phyloP scores from a whole-genome alignment of 2,888 invertebrate species.

The Drosophila percnosoma region DNA sequence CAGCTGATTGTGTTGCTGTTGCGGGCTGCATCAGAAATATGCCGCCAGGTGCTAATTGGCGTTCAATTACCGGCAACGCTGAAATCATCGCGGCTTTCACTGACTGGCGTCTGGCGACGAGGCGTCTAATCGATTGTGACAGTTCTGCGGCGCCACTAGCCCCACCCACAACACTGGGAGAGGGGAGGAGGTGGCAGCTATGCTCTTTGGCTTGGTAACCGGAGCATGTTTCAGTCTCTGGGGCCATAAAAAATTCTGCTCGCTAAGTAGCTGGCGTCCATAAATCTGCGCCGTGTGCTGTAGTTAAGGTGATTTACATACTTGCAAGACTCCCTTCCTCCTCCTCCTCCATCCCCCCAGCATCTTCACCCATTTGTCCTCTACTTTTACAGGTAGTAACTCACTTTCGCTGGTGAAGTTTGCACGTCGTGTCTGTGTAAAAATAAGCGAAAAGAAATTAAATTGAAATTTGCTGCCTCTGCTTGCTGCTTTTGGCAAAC shows the following conservation, averaged over 20 bases:
- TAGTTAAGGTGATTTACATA: constrained; percentile 76
- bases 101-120: neutral
- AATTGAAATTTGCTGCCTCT: constrained; percentile 63
- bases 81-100: constrained; percentile 42
- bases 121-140: constrained; percentile 39
- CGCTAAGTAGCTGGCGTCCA: constrained; percentile 70
- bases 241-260: constrained; percentile 67
- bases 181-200: constrained; percentile 7
- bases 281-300: constrained; percentile 70
- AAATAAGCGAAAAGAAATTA: constrained; percentile 46
- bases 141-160: constrained; percentile 40
- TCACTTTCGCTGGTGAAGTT: constrained; percentile 51
- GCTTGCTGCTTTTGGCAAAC: constrained; percentile 39
- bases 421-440: constrained; percentile 21
- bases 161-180: constrained; percentile 30
- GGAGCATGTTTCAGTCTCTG: constrained; percentile 43
- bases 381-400: constrained; percentile 37
- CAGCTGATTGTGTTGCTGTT: constrained; percentile 3
- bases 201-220: constrained; percentile 48
- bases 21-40: constrained; percentile 31
- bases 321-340: constrained; percentile 31
- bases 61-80: constrained; percentile 40
- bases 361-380: constrained; percentile 7
- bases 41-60: constrained; percentile 46
- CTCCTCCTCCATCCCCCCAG: neutral